These are phyloP conservation scores for Chondrilla cf. caribensis DNA, from an alignment of 37 sponge, comb jelly and placozoan species.

Conservation along the genomic window DNA sequence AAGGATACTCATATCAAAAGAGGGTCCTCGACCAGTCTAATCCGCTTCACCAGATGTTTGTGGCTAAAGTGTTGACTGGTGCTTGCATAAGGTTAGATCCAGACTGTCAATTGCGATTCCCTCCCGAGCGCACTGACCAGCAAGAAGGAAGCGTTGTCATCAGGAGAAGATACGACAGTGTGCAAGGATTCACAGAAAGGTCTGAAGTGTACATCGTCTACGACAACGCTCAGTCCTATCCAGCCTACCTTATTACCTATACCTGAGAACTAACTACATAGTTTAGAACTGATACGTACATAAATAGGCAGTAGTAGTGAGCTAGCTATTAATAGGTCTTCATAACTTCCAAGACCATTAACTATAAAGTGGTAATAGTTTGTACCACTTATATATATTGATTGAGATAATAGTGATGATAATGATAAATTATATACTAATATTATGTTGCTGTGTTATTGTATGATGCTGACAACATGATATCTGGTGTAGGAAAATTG, in stretches of 20 bases:
- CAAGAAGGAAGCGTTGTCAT: not conserved
- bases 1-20: slow-evolving; percentile 41
- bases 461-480: no score
- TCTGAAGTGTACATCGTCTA: slow-evolving; percentile 62
- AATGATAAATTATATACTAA: no score
- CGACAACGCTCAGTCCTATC: slow-evolving; percentile 57
- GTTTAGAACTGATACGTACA: no score
- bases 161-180: slow-evolving; percentile 48
- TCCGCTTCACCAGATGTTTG: slow-evolving; percentile 29
- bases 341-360: no score
- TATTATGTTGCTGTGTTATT: no score
- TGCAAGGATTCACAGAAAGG: slow-evolving; percentile 39
- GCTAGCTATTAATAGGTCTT: no score
- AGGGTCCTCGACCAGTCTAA: not conserved
- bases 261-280: no score
- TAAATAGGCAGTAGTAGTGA: no score
- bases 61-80: slow-evolving; percentile 63
- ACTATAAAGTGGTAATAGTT: no score
- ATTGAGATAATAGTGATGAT: no score
- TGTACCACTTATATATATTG: no score
- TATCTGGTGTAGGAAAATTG: no score
- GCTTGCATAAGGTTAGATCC: not conserved
- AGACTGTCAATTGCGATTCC: slow-evolving; percentile 9
- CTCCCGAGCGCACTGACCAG: slow-evolving; percentile 9
- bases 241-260: slow-evolving; percentile 58